Conservation (phyloP, 1,140 invertebrate species). For the Parasteatoda tepidariorum region DNA sequence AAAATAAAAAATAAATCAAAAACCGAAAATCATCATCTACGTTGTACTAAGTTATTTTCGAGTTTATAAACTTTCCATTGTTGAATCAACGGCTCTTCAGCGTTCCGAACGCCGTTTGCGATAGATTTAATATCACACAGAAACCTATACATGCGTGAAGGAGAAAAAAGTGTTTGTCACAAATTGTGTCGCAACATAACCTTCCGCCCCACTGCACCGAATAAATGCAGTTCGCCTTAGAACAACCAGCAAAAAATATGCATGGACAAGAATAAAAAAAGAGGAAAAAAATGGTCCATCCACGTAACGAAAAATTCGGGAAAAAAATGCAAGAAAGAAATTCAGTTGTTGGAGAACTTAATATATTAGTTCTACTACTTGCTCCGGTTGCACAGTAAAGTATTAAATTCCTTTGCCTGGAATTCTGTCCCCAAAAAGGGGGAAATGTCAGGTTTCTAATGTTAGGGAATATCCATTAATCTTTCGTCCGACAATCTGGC, state of each 20-base stretch:
- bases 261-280: not conserved
- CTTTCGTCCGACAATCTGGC: constrained; percentile 36
- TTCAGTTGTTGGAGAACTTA: constrained; percentile 5
- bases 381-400: not conserved
- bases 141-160: not conserved
- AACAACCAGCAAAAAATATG: constrained; percentile 12
- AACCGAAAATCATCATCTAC: no score
- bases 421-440: constrained; percentile 14
- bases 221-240: constrained; percentile 13
- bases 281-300: not conserved
- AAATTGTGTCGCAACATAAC: constrained; percentile 44
- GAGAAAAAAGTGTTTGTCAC: constrained; percentile 11
- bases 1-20: no score
- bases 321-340: not conserved
- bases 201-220: constrained; percentile 30
- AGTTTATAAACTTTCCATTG: constrained; percentile 20
- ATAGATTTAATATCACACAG: constrained; percentile 10
- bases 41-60: constrained; percentile 22
- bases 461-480: constrained; percentile 33
- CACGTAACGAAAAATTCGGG: not conserved
- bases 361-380: constrained; percentile 30
- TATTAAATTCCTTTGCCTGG: constrained; percentile 46
- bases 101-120: constrained; percentile 2
- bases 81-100: not conserved
- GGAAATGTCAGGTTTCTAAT: not conserved